phyloP scores from a whole-genome alignment of 2,113 vertebrate species.

The Megaptera novaeangliae region DNA sequence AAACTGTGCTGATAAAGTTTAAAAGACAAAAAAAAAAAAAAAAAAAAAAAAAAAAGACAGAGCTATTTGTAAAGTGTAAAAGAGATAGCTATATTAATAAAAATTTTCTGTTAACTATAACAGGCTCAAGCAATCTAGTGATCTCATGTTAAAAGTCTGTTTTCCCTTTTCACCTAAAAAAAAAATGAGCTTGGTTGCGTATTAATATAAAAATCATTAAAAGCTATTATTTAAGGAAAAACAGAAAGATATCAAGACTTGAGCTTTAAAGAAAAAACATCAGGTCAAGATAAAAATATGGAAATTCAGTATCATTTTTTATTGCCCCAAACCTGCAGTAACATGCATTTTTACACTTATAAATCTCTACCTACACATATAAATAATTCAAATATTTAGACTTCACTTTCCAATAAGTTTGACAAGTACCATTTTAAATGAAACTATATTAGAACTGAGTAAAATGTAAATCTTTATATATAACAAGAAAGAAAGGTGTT shows the following conservation, averaged over 20 bases:
- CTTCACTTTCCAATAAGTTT: neutral
- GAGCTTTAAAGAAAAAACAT: slow-evolving; percentile 30
- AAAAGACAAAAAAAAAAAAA: neutral
- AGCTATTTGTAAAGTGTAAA: neutral
- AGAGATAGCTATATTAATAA: neutral
- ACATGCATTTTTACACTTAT: neutral
- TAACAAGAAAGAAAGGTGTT: neutral
- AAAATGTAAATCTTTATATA: neutral
- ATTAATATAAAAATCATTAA: slow-evolving; percentile 3
- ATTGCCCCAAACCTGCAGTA: neutral
- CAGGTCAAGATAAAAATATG: neutral
- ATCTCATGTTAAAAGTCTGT: neutral
- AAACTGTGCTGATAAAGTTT: neutral
- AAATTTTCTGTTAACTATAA: neutral
- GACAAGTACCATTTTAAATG: neutral
- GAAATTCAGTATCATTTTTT: neutral
- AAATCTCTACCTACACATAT: neutral
- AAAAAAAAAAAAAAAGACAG: neutral
- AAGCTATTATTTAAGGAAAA: slow-evolving; percentile 9
- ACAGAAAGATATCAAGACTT: slow-evolving; percentile 5
- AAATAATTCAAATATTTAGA: slow-evolving; percentile 2
- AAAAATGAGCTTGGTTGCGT: slow-evolving; percentile 2
- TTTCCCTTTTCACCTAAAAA: neutral
- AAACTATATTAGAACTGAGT: neutral
- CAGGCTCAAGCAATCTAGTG: neutral